A percentile compares a stretch with the other conserved stretches of the same genome.
phyloP scores from a whole-genome alignment of 2,888 invertebrate genomes.

The Nipponacmea schrenckii region DNA sequence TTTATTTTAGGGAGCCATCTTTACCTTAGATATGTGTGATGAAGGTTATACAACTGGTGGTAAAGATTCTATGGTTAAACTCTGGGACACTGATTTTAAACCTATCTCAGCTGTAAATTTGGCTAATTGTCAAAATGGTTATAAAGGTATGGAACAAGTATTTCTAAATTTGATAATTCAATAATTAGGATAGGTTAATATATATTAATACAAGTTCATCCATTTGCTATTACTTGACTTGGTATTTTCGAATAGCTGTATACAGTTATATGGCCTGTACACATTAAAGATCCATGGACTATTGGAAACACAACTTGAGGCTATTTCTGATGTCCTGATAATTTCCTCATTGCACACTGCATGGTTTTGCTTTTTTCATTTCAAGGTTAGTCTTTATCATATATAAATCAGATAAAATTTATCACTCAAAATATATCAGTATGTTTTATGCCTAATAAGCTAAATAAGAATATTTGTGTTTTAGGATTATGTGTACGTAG shows the following conservation, averaged over 20 bases:
- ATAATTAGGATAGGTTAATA: too few species aligned
- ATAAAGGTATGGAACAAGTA: slow-evolving; percentile 53
- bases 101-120: slow-evolving; percentile 60
- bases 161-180: neutral
- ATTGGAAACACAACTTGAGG: too few species aligned
- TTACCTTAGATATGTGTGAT: slow-evolving; percentile 56
- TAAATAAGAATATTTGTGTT: too few species aligned
- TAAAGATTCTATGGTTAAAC: slow-evolving; percentile 64
- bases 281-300: neutral
- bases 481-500: slow-evolving; percentile 62
- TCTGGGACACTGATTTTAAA: slow-evolving; percentile 66
- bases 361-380: too few species aligned
- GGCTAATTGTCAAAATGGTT: slow-evolving; percentile 56
- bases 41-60: slow-evolving; percentile 65
- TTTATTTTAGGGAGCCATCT: slow-evolving; percentile 59
- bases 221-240: neutral
- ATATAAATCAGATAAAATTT: too few species aligned
- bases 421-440: too few species aligned
- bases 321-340: too few species aligned
- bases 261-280: neutral
- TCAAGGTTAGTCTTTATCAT: too few species aligned
- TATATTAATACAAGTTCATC: neutral
- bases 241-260: too few species aligned
- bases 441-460: too few species aligned
- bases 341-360: too few species aligned